phyloP scores from a whole-genome alignment of 2,888 invertebrate genomes.

The Chesias legatella region DNA sequence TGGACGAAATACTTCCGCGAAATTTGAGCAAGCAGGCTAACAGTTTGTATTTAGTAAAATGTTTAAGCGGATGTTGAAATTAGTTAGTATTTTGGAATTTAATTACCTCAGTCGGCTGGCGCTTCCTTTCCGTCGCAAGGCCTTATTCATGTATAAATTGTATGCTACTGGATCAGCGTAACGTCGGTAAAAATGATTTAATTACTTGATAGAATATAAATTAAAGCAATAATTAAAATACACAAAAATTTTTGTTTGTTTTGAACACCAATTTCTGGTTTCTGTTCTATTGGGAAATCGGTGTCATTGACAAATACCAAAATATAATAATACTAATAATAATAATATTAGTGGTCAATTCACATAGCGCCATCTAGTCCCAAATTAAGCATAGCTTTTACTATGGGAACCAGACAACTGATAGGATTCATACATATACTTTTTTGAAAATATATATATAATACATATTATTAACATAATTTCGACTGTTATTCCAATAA shows the following conservation, averaged over 20 bases:
- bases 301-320: slow-evolving; percentile 29
- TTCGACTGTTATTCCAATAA: no score
- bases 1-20: background rate
- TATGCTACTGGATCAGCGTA: background rate
- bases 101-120: slow-evolving; percentile 2
- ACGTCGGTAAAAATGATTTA: slow-evolving; percentile 38
- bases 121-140: slow-evolving; percentile 39
- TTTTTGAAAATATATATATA: no score
- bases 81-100: slow-evolving; percentile 6
- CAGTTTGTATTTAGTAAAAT: slow-evolving; percentile 7
- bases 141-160: slow-evolving; percentile 39
- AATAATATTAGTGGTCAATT: no score
- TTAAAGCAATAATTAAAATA: no score
- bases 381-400: no score
- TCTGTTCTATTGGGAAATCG: slow-evolving; percentile 27
- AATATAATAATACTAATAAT: no score
- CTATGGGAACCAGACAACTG: no score
- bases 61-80: slow-evolving; percentile 1
- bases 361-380: no score
- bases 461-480: no score
- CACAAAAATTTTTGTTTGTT: slow-evolving; percentile 2
- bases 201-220: no score
- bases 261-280: slow-evolving; percentile 37
- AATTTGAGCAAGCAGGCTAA: slow-evolving; percentile 5
- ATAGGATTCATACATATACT: no score